Conservation (phyloP, 2,888 invertebrate genomes). For the Proisotoma minuta region DNA sequence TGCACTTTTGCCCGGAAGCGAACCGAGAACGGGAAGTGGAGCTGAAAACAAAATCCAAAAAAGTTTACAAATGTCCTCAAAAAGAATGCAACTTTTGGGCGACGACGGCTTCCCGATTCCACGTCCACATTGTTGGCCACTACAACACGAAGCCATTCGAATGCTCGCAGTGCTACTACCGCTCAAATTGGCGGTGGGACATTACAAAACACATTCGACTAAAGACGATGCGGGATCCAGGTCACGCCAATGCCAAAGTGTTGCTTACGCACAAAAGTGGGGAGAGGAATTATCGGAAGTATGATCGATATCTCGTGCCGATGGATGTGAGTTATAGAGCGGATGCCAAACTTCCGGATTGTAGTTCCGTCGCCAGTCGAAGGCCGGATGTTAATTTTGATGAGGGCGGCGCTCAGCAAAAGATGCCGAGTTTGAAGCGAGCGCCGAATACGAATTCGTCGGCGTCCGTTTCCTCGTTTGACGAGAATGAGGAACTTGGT, state of each 20-base stretch:
- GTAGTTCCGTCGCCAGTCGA: slow-evolving; percentile 41
- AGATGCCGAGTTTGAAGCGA: background rate
- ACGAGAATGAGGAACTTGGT: background rate
- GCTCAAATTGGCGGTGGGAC: slow-evolving; percentile 94
- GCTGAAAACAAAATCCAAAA: slow-evolving; percentile 33
- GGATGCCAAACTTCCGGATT: slow-evolving; percentile 43
- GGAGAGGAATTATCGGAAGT: slow-evolving; percentile 83
- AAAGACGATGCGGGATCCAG: slow-evolving; percentile 77
- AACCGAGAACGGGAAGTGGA: no score
- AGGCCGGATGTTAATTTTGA: slow-evolving; percentile 32
- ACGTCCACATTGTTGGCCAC: slow-evolving; percentile 89
- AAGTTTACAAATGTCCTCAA: slow-evolving; percentile 84
- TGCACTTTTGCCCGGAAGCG: slow-evolving; percentile 65
- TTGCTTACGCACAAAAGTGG: slow-evolving; percentile 82
- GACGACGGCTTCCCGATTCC: slow-evolving; percentile 82
- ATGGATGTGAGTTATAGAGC: slow-evolving; percentile 55
- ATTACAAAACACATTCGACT: slow-evolving; percentile 91
- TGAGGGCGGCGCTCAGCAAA: no score
- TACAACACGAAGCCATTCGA: slow-evolving; percentile 80
- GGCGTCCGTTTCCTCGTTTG: no score
- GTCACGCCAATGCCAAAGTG: slow-evolving; percentile 69
- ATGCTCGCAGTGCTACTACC: slow-evolving; percentile 87
- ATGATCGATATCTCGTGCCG: slow-evolving; percentile 79
- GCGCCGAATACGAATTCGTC: no score
- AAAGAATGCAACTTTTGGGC: slow-evolving; percentile 77